Percentiles rank a stretch among this genome's conserved stretches.
These are phyloP conservation scores for Hymenopus coronatus DNA, from an alignment of 2,888 invertebrate genomes.

Conservation along the genomic window DNA sequence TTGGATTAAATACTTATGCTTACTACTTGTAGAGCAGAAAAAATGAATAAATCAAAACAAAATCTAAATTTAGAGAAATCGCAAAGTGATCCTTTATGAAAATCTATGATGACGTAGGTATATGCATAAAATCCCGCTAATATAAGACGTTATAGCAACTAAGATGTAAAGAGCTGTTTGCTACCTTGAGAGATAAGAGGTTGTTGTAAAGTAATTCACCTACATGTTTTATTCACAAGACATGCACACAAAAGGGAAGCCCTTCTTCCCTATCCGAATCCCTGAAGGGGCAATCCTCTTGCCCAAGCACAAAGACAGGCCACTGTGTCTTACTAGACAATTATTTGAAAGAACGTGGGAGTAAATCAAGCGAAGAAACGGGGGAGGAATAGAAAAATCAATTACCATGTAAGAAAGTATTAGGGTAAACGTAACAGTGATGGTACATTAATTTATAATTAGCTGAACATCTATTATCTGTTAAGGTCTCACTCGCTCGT, in stretches of 20 bases:
- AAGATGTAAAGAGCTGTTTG: not conserved
- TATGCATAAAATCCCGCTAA: too few species aligned
- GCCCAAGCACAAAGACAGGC: not conserved
- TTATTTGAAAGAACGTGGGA: not conserved
- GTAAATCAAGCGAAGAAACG: not conserved
- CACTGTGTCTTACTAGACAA: not conserved
- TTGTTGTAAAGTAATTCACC: not conserved
- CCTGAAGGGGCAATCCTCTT: not conserved
- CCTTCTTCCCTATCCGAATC: not conserved
- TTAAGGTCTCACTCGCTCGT: too few species aligned
- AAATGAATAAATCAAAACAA: too few species aligned
- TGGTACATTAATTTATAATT: not conserved
- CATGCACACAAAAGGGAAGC: not conserved
- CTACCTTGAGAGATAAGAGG: not conserved
- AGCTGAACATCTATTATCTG: too few species aligned
- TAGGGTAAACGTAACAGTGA: not conserved
- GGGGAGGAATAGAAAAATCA: not conserved
- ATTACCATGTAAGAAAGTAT: not conserved
- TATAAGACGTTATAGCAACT: not conserved
- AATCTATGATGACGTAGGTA: too few species aligned
- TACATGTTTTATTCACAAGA: not conserved
- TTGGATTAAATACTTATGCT: too few species aligned
- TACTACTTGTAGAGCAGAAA: too few species aligned
- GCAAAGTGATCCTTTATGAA: too few species aligned
- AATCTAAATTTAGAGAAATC: too few species aligned